Conservation (phyloP, 2,113 vertebrate genomes). For the Gymnorhina tibicen region DNA sequence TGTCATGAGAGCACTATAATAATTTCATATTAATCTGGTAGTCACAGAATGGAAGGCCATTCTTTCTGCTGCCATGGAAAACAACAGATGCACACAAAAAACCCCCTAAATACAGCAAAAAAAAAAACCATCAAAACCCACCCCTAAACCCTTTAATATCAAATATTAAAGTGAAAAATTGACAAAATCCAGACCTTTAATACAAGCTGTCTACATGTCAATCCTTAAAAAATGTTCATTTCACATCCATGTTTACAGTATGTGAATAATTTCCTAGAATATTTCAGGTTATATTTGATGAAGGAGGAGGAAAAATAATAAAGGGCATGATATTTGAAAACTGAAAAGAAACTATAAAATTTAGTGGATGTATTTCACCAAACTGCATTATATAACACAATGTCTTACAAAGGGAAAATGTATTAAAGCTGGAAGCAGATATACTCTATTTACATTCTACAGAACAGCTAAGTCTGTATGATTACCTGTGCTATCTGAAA, state of each 20-base stretch:
- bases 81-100: background rate
- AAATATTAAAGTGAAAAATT: background rate
- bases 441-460: background rate
- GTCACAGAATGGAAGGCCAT: background rate
- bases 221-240: background rate
- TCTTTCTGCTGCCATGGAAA: background rate
- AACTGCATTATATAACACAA: background rate
- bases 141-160: background rate
- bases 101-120: accelerated
- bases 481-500: background rate
- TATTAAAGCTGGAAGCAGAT: background rate
- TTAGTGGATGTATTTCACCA: background rate
- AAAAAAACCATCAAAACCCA: background rate
- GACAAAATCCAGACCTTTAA: background rate
- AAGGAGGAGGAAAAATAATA: background rate
- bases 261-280: background rate
- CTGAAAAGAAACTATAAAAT: background rate
- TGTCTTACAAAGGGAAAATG: background rate
- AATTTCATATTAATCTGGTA: background rate
- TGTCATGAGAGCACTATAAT: background rate
- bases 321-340: background rate
- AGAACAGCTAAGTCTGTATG: background rate
- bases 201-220: background rate
- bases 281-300: background rate
- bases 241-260: background rate